Conservation (phyloP, 2,113 vertebrate species). For the Aramus guarauna region DNA sequence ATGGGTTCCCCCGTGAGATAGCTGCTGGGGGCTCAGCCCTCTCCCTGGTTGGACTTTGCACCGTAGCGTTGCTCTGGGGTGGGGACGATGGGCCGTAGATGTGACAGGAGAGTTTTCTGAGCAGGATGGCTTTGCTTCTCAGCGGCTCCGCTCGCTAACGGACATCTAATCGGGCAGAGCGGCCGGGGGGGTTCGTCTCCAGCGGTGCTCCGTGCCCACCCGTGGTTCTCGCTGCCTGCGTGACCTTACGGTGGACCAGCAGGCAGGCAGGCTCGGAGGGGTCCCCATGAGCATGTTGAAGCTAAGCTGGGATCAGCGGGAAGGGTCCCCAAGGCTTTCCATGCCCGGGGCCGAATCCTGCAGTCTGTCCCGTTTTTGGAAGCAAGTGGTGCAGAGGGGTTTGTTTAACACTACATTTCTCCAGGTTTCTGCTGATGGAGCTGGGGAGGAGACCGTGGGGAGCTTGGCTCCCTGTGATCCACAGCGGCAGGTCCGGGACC, state of each 20-base stretch:
- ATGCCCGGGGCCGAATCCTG: not conserved
- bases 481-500: not conserved
- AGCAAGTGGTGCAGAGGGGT: not conserved
- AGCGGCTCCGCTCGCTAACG: not conserved
- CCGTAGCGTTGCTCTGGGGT: rapidly evolving
- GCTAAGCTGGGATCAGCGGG: not conserved
- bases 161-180: not conserved
- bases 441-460: not conserved
- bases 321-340: not conserved
- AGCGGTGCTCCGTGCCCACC: not conserved
- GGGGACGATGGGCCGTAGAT: not conserved
- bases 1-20: not conserved
- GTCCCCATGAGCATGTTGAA: not conserved
- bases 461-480: not conserved
- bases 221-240: not conserved
- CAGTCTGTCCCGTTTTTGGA: not conserved
- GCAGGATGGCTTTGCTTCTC: not conserved
- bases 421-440: not conserved
- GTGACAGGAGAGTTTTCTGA: not conserved
- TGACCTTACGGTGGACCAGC: not conserved
- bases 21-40: not conserved
- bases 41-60: not conserved
- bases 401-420: not conserved
- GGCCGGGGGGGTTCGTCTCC: not conserved
- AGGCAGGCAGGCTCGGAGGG: not conserved